Base-by-base conservation (phyloP, 2,797 vertebrate genomes). In the Pantherophis vulpinus region DNA sequence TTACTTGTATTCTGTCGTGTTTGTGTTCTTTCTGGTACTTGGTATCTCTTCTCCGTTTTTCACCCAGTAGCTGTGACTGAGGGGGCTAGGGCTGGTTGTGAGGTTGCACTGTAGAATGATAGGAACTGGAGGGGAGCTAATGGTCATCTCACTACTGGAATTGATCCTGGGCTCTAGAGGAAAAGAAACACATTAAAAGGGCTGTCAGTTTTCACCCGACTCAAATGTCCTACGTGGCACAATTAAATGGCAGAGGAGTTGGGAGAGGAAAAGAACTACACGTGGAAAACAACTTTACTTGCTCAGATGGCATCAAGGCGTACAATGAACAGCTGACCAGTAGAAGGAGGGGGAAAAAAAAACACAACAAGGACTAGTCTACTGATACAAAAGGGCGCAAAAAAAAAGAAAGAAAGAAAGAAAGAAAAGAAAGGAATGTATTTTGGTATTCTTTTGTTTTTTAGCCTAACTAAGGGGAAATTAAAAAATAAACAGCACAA, bases 91-190 rank as follows among this genome's bases (percentile, higher is more conserved):
- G 94, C 98, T 98, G 89, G 98, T 98, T 86, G 99, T 99, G 94
- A 99, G 98, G 98, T 99, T 99, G 96, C 99, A 99, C 95, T 98
- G 98, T 96, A 99, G 97, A 59, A 94, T 98, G 94, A 99, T 95
- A 0, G 98, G 96, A 0, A 55, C 23, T 59, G 90, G 61, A 29
- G 93, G 6, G 89, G 37, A 37, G 37, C 97, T 97, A 95, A 99
- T 97, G 97, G 97, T 97, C 97, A 98, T 97, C 93, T 99, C 98
- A 96, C 98, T 98, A 20, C 98, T 98, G 97, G 98, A 97, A 93
- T 98, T 98, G 97, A 99, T 99, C 96, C 98, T 98, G 96, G 99
- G 99, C 98, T 99, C 99, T 99, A 98, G 96, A 89, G 99, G 99
- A 93, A 96, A 66, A 96, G 96, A 93, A 93, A 91, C 74, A 94